These are phyloP conservation scores for Heliconius cydno DNA, from an alignment of 2,888 invertebrate species.

Conservation along the genomic window DNA sequence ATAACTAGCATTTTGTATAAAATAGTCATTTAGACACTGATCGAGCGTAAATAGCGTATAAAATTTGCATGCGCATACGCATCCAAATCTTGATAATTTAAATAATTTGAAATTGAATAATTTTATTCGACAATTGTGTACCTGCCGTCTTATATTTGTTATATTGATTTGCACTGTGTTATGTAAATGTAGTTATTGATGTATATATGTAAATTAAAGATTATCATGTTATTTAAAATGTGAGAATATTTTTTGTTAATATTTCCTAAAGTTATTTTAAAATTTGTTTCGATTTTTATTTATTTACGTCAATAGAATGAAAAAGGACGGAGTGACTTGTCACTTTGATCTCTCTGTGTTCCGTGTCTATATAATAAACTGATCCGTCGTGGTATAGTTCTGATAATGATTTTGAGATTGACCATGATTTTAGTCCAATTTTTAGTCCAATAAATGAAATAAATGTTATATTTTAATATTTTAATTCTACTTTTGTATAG, in stretches of 20 bases:
- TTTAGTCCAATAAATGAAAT: no score
- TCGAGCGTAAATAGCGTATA: conserved; percentile 68
- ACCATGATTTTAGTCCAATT: no score
- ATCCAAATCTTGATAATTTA: conserved; percentile 63
- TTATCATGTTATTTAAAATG: conserved; percentile 52
- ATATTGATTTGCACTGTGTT: conserved; percentile 26
- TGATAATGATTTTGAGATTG: no score
- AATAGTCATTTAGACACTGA: conserved; percentile 73
- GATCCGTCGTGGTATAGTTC: no score
- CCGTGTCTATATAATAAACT: no score
- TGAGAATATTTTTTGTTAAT: conserved; percentile 47
- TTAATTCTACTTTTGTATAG: no score
- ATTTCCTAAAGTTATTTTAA: conserved; percentile 48
- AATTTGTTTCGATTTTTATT: not conserved
- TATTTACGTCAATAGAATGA: not conserved
- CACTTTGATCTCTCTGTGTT: not conserved
- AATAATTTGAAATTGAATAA: conserved; percentile 67
- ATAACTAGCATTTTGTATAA: conserved; percentile 73
- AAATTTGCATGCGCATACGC: conserved; percentile 70
- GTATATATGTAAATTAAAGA: conserved; percentile 49
- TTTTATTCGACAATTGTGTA: conserved; percentile 56
- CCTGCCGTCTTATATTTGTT: conserved; percentile 20
- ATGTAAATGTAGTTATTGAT: conserved; percentile 52
- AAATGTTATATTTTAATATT: no score
- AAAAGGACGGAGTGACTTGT: not conserved